Conservation (phyloP, 2,113 vertebrate genomes). For the Lophius piscatorius region DNA sequence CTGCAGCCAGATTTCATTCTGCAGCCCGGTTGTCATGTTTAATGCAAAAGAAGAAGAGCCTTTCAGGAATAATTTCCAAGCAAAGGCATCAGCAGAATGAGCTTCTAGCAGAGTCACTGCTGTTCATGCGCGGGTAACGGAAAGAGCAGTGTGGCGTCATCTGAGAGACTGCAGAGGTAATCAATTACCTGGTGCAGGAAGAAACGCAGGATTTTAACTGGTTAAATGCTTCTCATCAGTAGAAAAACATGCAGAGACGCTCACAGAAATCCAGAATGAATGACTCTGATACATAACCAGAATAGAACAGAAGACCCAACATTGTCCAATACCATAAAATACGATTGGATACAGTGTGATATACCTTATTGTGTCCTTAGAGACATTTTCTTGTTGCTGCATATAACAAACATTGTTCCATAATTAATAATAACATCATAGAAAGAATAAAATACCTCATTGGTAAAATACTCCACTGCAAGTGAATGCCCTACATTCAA, state of each 20-base stretch:
- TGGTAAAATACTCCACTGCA: too few species aligned
- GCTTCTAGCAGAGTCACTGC: not conserved
- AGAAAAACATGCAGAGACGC: not conserved
- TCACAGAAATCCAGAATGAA: not conserved
- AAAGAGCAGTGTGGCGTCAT: conserved; percentile 2
- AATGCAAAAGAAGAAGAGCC: too few species aligned
- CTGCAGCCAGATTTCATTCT: not conserved
- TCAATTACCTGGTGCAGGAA: conserved; percentile 31
- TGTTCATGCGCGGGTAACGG: not conserved
- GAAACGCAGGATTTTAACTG: conserved; percentile 4
- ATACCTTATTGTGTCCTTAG: too few species aligned
- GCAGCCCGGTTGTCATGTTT: not conserved
- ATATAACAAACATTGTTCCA: too few species aligned
- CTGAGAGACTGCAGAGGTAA: conserved; percentile 31
- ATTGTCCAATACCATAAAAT: too few species aligned
- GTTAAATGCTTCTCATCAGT: not conserved
- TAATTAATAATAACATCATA: too few species aligned
- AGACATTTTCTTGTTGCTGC: too few species aligned
- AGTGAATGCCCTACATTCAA: too few species aligned
- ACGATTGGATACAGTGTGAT: too few species aligned
- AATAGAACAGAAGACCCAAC: too few species aligned
- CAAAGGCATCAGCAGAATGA: not conserved
- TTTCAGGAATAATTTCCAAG: conserved; percentile 3
- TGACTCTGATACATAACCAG: too few species aligned
- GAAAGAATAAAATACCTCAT: too few species aligned